Conservation (phyloP, 2,888 invertebrate genomes). For the Amphipoea oculea region DNA sequence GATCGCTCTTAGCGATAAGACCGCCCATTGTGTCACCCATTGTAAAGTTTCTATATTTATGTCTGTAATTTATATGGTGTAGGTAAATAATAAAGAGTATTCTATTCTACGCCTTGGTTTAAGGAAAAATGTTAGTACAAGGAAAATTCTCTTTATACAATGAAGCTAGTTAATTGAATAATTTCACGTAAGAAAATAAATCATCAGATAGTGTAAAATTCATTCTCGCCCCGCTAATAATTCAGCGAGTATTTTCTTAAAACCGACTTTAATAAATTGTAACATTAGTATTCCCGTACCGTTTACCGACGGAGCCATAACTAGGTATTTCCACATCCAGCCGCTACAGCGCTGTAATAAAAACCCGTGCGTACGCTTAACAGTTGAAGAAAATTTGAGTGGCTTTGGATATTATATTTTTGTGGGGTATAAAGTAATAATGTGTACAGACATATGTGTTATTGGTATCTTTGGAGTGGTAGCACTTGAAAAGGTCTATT, state of each 20-base stretch:
- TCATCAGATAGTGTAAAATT: slow-evolving; percentile 37
- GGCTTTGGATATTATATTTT: slow-evolving; percentile 56
- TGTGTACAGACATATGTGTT: slow-evolving; percentile 11
- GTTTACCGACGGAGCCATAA: slow-evolving; percentile 50
- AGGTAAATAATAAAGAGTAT: too few species aligned
- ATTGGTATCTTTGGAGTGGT: neutral
- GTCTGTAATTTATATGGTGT: too few species aligned
- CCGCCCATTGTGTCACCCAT: too few species aligned
- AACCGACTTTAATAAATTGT: slow-evolving; percentile 44
- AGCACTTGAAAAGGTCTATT: slow-evolving; percentile 11
- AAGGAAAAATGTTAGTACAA: neutral
- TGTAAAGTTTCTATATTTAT: too few species aligned
- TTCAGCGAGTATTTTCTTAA: slow-evolving; percentile 45
- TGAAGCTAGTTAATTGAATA: neutral
- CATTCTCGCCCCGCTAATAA: slow-evolving; percentile 29
- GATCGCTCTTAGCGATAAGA: too few species aligned
- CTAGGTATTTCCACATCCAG: slow-evolving; percentile 55
- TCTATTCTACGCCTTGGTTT: too few species aligned
- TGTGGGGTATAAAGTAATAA: slow-evolving; percentile 55
- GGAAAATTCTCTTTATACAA: neutral
- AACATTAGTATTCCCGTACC: slow-evolving; percentile 58
- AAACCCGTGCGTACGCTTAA: slow-evolving; percentile 56
- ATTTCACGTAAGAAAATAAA: slow-evolving; percentile 1
- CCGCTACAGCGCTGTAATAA: slow-evolving; percentile 53
- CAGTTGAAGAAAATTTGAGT: slow-evolving; percentile 63